These are phyloP conservation scores for Tapirus terrestris DNA, from an alignment of 2,113 vertebrate species.

Conservation along the genomic window DNA sequence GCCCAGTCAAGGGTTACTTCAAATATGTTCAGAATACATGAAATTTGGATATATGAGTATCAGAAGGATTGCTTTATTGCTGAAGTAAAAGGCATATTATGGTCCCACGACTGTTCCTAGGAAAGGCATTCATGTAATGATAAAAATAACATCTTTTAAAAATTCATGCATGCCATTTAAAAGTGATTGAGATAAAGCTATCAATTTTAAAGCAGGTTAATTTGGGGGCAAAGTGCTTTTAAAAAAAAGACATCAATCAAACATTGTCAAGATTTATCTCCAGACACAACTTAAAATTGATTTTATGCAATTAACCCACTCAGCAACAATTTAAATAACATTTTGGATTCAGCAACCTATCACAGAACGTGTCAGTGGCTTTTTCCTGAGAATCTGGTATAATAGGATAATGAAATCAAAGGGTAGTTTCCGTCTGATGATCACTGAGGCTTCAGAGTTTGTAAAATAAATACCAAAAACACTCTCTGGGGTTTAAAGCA, in stretches of 20 bases:
- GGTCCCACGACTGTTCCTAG: background rate
- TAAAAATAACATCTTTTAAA: background rate
- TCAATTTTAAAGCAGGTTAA: constrained; percentile 47
- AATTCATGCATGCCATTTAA: constrained; percentile 23
- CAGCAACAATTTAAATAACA: constrained; percentile 36
- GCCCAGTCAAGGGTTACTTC: background rate
- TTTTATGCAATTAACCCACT: constrained; percentile 60
- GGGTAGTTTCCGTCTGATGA: background rate
- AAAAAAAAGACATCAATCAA: constrained; percentile 44
- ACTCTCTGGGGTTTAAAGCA: constrained; percentile 15
- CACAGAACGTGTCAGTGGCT: background rate
- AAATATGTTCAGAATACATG: background rate
- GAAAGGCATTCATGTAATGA: background rate
- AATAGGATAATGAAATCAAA: constrained; percentile 43
- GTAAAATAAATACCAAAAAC: background rate
- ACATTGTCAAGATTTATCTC: constrained; percentile 34
- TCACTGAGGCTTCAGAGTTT: constrained; percentile 13
- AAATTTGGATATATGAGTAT: background rate
- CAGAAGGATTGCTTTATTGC: background rate
- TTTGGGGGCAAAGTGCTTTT: background rate
- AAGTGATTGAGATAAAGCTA: constrained; percentile 49
- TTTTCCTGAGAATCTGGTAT: background rate
- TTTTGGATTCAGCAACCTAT: constrained; percentile 32
- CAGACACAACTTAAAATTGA: constrained; percentile 54
- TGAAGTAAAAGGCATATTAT: background rate